These are phyloP conservation scores for Quiscalus mexicanus DNA, from an alignment of 2,113 vertebrate species.

Conservation along the genomic window DNA sequence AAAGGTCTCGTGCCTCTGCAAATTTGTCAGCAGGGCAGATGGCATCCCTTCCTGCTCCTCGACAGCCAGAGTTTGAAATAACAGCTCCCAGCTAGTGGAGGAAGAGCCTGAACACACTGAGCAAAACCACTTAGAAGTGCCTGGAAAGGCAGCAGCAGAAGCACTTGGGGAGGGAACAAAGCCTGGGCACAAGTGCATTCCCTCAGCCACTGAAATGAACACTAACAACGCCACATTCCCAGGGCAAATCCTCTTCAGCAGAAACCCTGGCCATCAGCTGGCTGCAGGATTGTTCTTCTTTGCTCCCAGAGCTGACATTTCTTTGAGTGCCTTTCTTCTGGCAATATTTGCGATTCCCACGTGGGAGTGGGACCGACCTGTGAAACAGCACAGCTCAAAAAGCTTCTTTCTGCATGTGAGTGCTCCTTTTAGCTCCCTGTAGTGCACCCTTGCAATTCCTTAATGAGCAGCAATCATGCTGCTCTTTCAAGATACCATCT, in stretches of 20 bases:
- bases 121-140: neutral
- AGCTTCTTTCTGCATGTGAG: neutral
- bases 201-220: slow-evolving; percentile 15
- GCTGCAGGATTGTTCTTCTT: neutral
- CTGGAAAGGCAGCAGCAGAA: neutral
- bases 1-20: neutral
- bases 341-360: neutral
- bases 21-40: slow-evolving; percentile 1
- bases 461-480: neutral
- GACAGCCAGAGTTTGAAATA: neutral
- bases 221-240: neutral
- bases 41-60: neutral
- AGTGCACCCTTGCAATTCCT: neutral
- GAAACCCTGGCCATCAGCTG: neutral
- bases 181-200: neutral
- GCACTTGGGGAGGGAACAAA: neutral
- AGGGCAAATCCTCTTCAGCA: neutral
- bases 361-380: neutral
- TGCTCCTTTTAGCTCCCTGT: neutral
- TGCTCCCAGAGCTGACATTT: neutral
- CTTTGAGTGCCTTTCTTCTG: neutral
- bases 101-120: neutral
- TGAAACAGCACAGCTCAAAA: neutral
- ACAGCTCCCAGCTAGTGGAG: neutral
- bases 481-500: neutral